phyloP scores from a whole-genome alignment of 2,113 vertebrate species.

The Coreoperca whiteheadi region DNA sequence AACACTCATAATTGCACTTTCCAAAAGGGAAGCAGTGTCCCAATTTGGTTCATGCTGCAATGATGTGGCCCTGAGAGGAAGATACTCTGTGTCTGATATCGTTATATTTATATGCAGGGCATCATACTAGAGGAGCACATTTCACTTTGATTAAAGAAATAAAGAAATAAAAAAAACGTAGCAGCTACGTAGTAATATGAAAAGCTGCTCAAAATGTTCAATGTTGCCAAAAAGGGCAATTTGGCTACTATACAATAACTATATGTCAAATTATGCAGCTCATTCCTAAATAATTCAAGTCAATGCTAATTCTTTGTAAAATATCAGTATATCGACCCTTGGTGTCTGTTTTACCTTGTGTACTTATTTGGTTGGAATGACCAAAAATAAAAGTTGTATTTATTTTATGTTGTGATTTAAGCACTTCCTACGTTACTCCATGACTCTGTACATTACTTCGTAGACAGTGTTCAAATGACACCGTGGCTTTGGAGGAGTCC shows the following conservation, averaged over 20 bases:
- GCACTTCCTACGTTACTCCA: background rate
- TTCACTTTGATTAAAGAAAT: slow-evolving; percentile 41
- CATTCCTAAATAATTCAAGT: background rate
- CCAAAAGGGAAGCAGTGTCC: slow-evolving; percentile 59
- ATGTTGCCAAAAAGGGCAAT: background rate
- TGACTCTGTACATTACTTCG: no score
- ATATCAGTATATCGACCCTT: background rate
- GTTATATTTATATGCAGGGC: slow-evolving; percentile 46
- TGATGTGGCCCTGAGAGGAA: slow-evolving; percentile 47
- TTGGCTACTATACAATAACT: no score
- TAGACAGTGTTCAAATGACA: no score
- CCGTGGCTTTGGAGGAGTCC: no score
- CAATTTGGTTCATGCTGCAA: slow-evolving; percentile 51
- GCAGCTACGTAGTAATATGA: background rate
- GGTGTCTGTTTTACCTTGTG: background rate
- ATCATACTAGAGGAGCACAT: slow-evolving; percentile 18
- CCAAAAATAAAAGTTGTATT: background rate
- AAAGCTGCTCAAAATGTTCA: slow-evolving; percentile 21
- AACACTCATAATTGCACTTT: slow-evolving; percentile 77
- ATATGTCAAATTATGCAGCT: background rate
- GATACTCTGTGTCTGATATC: slow-evolving; percentile 33
- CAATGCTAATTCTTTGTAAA: background rate
- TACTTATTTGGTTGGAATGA: background rate
- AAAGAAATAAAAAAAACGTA: no score
- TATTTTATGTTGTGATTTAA: background rate